These are phyloP conservation scores for Bradypodion ventrale DNA, from an alignment of 2,797 vertebrate species.

Conservation along the genomic window DNA sequence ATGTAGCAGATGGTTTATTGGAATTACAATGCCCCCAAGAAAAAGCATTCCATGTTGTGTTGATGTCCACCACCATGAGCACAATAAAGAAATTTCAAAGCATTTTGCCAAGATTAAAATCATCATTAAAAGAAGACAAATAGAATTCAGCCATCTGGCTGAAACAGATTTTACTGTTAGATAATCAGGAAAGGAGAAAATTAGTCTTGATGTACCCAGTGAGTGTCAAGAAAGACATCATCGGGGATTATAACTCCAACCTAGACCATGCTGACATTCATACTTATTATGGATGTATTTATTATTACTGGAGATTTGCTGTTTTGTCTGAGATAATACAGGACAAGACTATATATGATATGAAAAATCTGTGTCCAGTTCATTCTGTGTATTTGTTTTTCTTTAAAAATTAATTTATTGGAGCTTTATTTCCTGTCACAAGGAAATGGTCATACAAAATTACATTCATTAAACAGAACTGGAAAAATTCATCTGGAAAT, in stretches of 20 bases:
- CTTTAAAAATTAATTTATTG: neutral
- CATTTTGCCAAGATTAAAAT: slow-evolving; percentile 39
- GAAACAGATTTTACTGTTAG: slow-evolving; percentile 48
- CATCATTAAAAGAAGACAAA: slow-evolving; percentile 43
- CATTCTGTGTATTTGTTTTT: neutral
- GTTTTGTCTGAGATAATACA: neutral
- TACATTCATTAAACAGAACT: neutral
- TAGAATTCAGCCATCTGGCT: neutral
- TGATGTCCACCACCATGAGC: neutral
- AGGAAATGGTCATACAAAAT: neutral
- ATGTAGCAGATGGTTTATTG: neutral
- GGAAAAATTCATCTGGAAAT: neutral
- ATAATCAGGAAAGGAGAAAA: slow-evolving; percentile 47
- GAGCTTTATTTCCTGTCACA: neutral
- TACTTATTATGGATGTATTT: neutral
- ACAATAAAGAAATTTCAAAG: neutral
- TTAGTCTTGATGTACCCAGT: neutral
- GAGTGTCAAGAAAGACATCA: neutral
- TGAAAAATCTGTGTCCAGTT: neutral
- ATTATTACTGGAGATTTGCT: neutral
- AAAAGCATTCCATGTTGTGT: neutral
- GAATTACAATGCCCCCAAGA: neutral
- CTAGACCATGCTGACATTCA: neutral
- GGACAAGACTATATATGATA: neutral
- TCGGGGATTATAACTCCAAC: neutral